Percentiles rank a stretch among this genome's conserved stretches.
Evolutionary conservation across 1,140 invertebrate genomes (phyloP).

Genomic region (Hyposmocoma kahamanoa): DNA sequence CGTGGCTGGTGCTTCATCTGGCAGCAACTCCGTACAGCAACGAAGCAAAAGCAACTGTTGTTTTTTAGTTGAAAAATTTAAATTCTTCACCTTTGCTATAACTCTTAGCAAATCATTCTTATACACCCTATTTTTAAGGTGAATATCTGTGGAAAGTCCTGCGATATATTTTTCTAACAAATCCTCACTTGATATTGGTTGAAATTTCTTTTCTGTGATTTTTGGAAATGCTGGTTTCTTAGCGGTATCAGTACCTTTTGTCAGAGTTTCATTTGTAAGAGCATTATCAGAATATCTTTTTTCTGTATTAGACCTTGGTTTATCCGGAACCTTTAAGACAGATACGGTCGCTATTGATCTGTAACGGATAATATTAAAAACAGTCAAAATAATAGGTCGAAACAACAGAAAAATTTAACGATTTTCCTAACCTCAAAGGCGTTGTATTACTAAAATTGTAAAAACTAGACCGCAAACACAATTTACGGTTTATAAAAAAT

Average conservation of each 20-base stretch:
- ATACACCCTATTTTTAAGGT: conserved; percentile 59
- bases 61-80: conserved; percentile 49
- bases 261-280: too few species aligned
- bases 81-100: conserved; percentile 48
- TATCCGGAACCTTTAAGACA: background rate
- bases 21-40: conserved; percentile 52
- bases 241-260: too few species aligned
- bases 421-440: too few species aligned
- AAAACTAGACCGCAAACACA: too few species aligned
- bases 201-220: too few species aligned
- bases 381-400: too few species aligned
- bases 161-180: conserved; percentile 52
- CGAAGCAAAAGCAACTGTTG: conserved; percentile 48
- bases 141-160: conserved; percentile 46
- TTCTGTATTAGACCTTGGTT: background rate
- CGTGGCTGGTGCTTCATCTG: conserved; percentile 42
- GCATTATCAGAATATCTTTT: background rate
- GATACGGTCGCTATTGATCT: background rate
- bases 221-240: too few species aligned
- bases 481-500: too few species aligned
- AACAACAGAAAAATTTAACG: too few species aligned
- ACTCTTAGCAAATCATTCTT: conserved; percentile 58
- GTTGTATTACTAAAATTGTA: too few species aligned
- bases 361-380: background rate
- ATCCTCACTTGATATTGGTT: conserved; percentile 31